These are phyloP conservation scores for Cryptus viduatorius DNA, from an alignment of 2,888 invertebrate species.

Conservation along the genomic window DNA sequence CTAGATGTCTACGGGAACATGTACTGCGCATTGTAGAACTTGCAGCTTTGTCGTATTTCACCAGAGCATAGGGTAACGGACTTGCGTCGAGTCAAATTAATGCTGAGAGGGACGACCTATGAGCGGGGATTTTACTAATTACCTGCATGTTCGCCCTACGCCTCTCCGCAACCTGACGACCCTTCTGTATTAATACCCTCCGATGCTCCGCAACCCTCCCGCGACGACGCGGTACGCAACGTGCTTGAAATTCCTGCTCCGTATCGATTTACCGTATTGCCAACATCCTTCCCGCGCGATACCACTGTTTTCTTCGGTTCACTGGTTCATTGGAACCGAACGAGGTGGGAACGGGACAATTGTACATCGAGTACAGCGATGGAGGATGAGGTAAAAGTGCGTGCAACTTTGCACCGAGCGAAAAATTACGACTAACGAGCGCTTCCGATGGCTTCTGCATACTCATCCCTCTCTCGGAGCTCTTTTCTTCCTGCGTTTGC, in stretches of 20 bases:
- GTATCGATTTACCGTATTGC: slow-evolving; percentile 69
- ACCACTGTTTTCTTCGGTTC: slow-evolving; percentile 2
- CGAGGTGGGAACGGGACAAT: not conserved
- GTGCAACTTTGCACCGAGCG: slow-evolving; percentile 11
- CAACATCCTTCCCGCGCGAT: slow-evolving; percentile 6
- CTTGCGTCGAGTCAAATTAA: not conserved
- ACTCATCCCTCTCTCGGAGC: not conserved
- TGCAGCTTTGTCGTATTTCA: slow-evolving; percentile 6
- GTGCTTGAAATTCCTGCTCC: slow-evolving; percentile 70
- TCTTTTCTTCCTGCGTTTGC: not conserved
- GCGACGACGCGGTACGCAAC: slow-evolving; percentile 62
- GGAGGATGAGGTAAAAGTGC: slow-evolving; percentile 9
- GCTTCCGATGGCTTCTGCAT: not conserved
- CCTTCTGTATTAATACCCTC: slow-evolving; percentile 38
- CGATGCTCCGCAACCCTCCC: slow-evolving; percentile 31
- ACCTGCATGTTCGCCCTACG: slow-evolving; percentile 66
- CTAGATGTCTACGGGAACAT: not conserved
- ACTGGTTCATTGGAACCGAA: slow-evolving; percentile 1
- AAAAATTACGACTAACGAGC: slow-evolving; percentile 52
- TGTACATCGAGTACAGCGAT: not conserved
- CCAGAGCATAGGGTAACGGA: not conserved
- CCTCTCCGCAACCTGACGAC: slow-evolving; percentile 46
- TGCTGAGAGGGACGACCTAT: slow-evolving; percentile 7
- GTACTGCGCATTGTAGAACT: not conserved
- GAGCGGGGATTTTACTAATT: slow-evolving; percentile 70